Base-by-base conservation (phyloP, 2,888 invertebrate genomes). In the Trypoxylon attenuatum region DNA sequence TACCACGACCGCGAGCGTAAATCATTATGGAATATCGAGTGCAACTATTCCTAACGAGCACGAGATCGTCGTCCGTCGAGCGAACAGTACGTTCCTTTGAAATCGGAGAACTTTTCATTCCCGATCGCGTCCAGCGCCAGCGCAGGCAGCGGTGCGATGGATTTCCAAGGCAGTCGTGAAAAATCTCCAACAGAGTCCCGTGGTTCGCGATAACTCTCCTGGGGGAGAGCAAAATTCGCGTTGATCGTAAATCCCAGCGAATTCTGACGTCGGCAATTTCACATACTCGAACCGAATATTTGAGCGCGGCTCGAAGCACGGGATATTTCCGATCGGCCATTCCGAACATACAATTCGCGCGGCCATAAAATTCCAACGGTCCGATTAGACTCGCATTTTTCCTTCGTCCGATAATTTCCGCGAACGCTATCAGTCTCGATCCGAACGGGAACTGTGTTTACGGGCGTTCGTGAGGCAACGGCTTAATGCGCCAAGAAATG, bases 41-140 rank as follows among this genome's bases (percentile, higher is more conserved):
- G 27, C 33, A 57, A 58, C 56, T 50, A 69, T 62, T 49, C 64
- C 51, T 69, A 74, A 76, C 58, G 76, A 76, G 69, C 72, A 13
- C 52, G 54, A 60, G 74, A 73, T 73, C 73, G 62, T 60, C 54
- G 56, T 22, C 52, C 50, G 49, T 55, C 62, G 47, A 21, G 33
- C 54, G 50, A 46, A 57, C 43, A 54, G 55, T 59, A 62, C 33
- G 33, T 49, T 42, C 22, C 19, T 25, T 8, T 15, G 8, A 13
- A 51, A 56, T 62, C 55, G 29, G 38, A 43, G 13, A 38, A 38
- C 21, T 29, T 38, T 47, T 54, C 45, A 22, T 42, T 29, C 21
- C 45, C 41, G 39, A 29, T 5, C 33, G 33, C 33, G 13, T 13
- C 13, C 33, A 13, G 5, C 33, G 33, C 33, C 4, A 33, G 5